Percentiles rank a stretch among this genome's conserved stretches.
These are phyloP conservation scores for Cheracebus regulus DNA, from an alignment of 2,797 vertebrate genomes.

Conservation along the genomic window DNA sequence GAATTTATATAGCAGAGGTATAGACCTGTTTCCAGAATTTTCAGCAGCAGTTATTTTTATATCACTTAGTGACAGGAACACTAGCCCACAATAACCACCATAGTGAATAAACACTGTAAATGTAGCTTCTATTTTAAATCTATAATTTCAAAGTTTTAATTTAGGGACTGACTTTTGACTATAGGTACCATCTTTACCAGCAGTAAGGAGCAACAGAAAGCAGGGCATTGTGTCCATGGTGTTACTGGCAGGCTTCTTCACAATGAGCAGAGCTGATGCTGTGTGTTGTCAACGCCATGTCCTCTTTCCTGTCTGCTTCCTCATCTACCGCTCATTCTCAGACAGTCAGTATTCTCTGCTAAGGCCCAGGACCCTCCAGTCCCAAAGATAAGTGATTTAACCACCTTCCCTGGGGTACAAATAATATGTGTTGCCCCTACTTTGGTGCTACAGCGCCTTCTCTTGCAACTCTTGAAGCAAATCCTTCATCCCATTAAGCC, in stretches of 20 bases:
- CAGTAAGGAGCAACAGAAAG: not conserved
- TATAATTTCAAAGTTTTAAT: constrained; percentile 48
- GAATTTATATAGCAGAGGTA: not conserved
- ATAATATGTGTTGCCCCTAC: not conserved
- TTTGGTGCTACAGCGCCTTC: not conserved
- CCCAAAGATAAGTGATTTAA: not conserved
- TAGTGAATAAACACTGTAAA: constrained; percentile 65
- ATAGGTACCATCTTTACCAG: constrained; percentile 40
- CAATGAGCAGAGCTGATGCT: not conserved
- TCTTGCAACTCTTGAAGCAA: not conserved
- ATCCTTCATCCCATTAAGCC: too few relatives aligned
- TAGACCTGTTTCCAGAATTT: constrained; percentile 34
- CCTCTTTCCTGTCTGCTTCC: not conserved
- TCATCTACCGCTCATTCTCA: not conserved
- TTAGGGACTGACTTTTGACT: constrained; percentile 34
- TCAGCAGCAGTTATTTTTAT: constrained; percentile 44
- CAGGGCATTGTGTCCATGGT: not conserved
- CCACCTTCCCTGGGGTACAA: not conserved
- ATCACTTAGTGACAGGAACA: constrained; percentile 57
- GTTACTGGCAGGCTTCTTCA: not conserved
- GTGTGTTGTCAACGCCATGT: not conserved
- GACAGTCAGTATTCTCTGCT: not conserved
- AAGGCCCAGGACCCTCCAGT: not conserved
- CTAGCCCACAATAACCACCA: constrained; percentile 62
- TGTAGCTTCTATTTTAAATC: constrained; percentile 68